These are phyloP conservation scores for Pangasianodon hypophthalmus DNA, from an alignment of 2,113 vertebrate genomes.

Conservation along the genomic window DNA sequence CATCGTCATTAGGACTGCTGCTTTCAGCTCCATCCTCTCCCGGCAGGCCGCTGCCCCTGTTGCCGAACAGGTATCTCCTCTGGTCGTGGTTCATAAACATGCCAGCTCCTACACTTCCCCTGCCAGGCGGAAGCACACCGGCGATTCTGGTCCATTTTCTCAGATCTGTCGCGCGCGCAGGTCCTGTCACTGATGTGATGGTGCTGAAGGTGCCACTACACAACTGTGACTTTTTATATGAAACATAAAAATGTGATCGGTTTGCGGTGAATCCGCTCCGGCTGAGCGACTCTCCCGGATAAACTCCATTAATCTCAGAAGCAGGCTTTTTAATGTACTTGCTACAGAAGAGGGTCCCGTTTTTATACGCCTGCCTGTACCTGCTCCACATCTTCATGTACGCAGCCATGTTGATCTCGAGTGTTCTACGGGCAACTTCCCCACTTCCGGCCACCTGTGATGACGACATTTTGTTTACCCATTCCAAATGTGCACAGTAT, in stretches of 20 bases:
- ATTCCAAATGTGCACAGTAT: background rate
- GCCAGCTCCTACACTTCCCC: background rate
- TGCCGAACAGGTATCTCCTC: constrained; percentile 61
- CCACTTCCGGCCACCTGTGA: constrained; percentile 60
- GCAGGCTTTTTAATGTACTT: background rate
- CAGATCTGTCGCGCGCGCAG: constrained; percentile 28
- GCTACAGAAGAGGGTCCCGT: background rate
- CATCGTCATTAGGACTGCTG: constrained; percentile 70
- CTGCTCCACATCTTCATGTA: constrained; percentile 65
- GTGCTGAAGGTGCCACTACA: constrained; percentile 5
- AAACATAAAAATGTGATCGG: constrained; percentile 46
- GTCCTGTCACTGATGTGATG: constrained; percentile 39
- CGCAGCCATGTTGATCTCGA: constrained; percentile 71
- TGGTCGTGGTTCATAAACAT: constrained; percentile 21
- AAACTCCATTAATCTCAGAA: background rate
- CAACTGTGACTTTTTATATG: constrained; percentile 10
- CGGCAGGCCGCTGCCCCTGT: constrained; percentile 67
- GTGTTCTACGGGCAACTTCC: constrained; percentile 53
- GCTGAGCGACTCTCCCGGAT: background rate
- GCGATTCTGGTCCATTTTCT: constrained; percentile 60
- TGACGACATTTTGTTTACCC: constrained; percentile 48
- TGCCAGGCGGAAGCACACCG: constrained; percentile 7
- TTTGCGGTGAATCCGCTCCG: background rate
- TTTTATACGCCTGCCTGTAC: constrained; percentile 51
- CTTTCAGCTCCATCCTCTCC: constrained; percentile 73